phyloP scores from a whole-genome alignment of 2,888 invertebrate genomes.

The Neoascia interrupta region DNA sequence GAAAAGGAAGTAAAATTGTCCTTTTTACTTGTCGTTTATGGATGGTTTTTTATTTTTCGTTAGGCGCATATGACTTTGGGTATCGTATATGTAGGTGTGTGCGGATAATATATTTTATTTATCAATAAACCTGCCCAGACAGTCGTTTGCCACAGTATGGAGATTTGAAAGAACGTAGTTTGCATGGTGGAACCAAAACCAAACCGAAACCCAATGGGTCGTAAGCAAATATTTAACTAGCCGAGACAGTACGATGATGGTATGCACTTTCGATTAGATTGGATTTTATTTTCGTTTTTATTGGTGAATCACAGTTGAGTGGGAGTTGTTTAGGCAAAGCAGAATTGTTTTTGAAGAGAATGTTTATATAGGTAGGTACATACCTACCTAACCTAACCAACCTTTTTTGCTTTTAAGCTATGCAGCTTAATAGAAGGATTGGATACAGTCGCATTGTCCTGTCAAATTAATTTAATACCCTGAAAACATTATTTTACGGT shows the following conservation, averaged over 20 bases:
- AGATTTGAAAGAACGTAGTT: not conserved
- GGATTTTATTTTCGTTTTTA: not conserved
- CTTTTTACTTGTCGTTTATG: slow-evolving; percentile 37
- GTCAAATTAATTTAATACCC: no score
- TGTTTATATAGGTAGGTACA: no score
- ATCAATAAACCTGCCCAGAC: slow-evolving; percentile 43
- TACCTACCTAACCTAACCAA: no score
- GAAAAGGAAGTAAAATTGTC: slow-evolving; percentile 61
- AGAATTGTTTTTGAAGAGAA: no score
- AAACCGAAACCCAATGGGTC: not conserved
- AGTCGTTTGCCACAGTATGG: slow-evolving; percentile 27
- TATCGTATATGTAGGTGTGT: not conserved
- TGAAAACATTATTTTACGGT: no score
- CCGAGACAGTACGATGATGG: not conserved
- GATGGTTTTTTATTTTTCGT: not conserved
- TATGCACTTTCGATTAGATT: not conserved
- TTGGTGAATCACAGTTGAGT: not conserved
- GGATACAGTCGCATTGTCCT: no score
- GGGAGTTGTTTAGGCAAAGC: not conserved
- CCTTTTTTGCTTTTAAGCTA: no score
- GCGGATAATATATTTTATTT: slow-evolving; percentile 17
- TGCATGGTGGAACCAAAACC: no score
- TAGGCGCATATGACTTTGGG: not conserved
- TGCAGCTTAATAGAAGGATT: no score
- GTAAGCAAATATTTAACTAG: slow-evolving; percentile 35